Percentiles rank a stretch among this genome's conserved stretches.
Conservation (phyloP, 2,888 invertebrate species). For the Gasteruption jaculator region DNA sequence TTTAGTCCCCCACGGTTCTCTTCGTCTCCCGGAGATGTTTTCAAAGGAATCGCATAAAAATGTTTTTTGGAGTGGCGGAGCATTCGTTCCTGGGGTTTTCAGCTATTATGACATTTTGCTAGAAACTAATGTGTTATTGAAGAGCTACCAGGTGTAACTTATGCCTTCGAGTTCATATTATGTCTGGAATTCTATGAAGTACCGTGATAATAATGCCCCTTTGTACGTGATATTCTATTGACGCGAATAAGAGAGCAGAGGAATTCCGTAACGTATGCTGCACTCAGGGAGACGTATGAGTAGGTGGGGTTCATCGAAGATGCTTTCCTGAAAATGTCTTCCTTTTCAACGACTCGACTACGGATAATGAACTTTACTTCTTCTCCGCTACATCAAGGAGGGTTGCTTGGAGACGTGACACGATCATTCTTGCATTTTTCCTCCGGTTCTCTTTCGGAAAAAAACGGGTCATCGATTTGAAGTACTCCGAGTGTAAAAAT, state of each 20-base stretch:
- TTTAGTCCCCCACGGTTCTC: too few relatives aligned
- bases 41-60: too few relatives aligned
- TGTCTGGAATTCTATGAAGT: slow-evolving; percentile 29
- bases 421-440: slow-evolving; percentile 20
- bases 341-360: too few relatives aligned
- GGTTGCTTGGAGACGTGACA: neutral
- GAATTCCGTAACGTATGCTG: slow-evolving; percentile 36
- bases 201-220: slow-evolving; percentile 33
- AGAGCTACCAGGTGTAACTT: slow-evolving; percentile 41
- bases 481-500: too few relatives aligned
- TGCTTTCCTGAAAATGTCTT: too few relatives aligned
- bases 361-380: too few relatives aligned
- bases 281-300: too few relatives aligned
- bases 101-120: too few relatives aligned
- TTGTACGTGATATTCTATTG: slow-evolving; percentile 35
- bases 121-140: slow-evolving; percentile 37
- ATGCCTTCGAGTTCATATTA: slow-evolving; percentile 35
- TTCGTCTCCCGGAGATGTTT: too few relatives aligned
- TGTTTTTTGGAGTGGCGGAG: too few relatives aligned
- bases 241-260: slow-evolving; percentile 34
- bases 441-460: slow-evolving; percentile 21
- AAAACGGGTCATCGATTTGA: slow-evolving; percentile 11
- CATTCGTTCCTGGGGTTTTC: slow-evolving; percentile 15
- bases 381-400: too few relatives aligned
- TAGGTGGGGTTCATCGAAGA: too few relatives aligned